A percentile compares a stretch with the other conserved stretches of the same genome.
phyloP scores from a whole-genome alignment of 1,140 invertebrate genomes.

The Heliconius himera region DNA sequence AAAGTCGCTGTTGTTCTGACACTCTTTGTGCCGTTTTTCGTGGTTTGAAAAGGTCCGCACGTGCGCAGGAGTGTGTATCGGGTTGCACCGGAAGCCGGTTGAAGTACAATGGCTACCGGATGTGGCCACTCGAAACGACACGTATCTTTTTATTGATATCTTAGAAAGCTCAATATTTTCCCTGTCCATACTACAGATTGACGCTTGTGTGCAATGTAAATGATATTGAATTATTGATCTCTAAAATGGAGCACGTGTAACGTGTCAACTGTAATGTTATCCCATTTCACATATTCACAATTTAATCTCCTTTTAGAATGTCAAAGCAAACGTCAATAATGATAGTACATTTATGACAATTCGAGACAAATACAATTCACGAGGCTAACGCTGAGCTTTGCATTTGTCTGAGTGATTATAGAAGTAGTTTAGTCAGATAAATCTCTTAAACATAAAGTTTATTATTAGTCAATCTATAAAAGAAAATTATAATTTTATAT shows the following conservation, averaged over 20 bases:
- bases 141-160: slow-evolving; percentile 80
- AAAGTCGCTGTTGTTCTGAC: slow-evolving; percentile 48
- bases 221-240: slow-evolving; percentile 53
- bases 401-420: no score
- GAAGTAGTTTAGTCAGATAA: no score
- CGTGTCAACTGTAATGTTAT: no score
- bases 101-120: slow-evolving; percentile 77
- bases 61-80: slow-evolving; percentile 80
- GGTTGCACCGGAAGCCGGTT: slow-evolving; percentile 76
- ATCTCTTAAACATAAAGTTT: no score
- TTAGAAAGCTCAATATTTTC: slow-evolving; percentile 79
- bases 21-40: slow-evolving; percentile 65
- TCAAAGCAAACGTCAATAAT: no score
- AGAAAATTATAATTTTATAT: no score
- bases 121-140: slow-evolving; percentile 78
- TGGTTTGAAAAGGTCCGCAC: slow-evolving; percentile 78
- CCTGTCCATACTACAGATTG: slow-evolving; percentile 63
- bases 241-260: slow-evolving; percentile 43
- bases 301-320: no score
- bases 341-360: no score
- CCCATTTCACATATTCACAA: no score
- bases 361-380: no score
- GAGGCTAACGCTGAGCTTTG: no score
- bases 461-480: no score
- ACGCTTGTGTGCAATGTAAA: slow-evolving; percentile 52